Percentiles rank a stretch among this genome's conserved stretches.
Conservation (phyloP, 2,888 invertebrate species). For the Caenorhabditis sp. region DNA sequence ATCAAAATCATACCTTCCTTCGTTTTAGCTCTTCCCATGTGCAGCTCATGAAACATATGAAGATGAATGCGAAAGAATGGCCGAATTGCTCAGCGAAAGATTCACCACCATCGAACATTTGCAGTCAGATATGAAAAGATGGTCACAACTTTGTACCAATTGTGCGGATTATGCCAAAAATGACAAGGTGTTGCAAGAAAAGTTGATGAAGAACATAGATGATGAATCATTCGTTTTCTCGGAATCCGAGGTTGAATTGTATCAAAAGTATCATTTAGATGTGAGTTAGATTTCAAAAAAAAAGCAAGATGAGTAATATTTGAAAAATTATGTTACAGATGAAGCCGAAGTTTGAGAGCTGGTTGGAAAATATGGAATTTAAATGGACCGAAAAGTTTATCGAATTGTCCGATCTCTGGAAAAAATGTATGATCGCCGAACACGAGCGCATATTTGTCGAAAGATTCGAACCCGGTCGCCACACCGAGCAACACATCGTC, state of each 20-base stretch:
- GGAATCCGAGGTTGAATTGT: slow-evolving; percentile 3
- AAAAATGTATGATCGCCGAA: slow-evolving; percentile 22
- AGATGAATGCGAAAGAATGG: slow-evolving; percentile 16
- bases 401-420: slow-evolving; percentile 19
- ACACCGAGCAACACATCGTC: slow-evolving; percentile 10
- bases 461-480: slow-evolving; percentile 20
- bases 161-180: slow-evolving; percentile 12
- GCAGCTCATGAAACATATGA: slow-evolving; percentile 15
- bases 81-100: slow-evolving; percentile 13
- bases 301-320: too few species aligned
- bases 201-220: slow-evolving; percentile 22
- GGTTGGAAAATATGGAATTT: slow-evolving; percentile 38
- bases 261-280: slow-evolving; percentile 16
- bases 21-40: slow-evolving; percentile 26
- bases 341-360: slow-evolving; percentile 19
- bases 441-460: slow-evolving; percentile 13
- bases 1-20: neutral
- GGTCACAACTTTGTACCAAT: slow-evolving; percentile 12
- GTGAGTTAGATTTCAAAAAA: neutral
- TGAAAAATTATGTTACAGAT: slow-evolving; percentile 1
- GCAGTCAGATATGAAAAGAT: slow-evolving; percentile 24
- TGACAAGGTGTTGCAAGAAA: slow-evolving; percentile 9
- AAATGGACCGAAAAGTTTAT: slow-evolving; percentile 23
- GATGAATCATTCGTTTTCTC: slow-evolving; percentile 23
- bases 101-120: slow-evolving; percentile 14